Evolutionary conservation across 2,797 vertebrate genomes (phyloP).

Genomic region (Rhynchotus rufescens): DNA sequence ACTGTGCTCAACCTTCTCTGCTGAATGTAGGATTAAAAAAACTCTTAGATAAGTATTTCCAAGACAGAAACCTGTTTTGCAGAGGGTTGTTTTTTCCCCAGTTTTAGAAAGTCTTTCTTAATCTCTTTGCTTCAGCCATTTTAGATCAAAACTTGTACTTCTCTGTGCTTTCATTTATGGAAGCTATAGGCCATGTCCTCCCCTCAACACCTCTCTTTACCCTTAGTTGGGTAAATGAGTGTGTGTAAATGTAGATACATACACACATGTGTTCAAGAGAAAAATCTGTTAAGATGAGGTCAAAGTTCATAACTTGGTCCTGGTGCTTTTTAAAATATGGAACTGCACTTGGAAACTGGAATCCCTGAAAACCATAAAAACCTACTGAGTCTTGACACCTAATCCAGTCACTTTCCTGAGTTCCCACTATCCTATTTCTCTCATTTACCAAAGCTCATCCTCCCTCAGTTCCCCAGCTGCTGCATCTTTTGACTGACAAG

Average conservation of each 20-base stretch:
- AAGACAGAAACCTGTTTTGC: background rate
- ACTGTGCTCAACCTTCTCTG: background rate
- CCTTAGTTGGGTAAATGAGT: background rate
- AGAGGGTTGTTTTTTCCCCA: background rate
- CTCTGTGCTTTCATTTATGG: background rate
- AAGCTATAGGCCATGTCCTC: background rate
- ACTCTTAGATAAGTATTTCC: background rate
- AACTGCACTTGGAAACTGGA: conserved; percentile 4
- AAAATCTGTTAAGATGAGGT: background rate
- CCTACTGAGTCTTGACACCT: background rate
- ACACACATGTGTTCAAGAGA: background rate
- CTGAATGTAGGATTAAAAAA: background rate
- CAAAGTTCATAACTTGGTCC: background rate
- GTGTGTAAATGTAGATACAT: background rate
- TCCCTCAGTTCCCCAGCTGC: background rate
- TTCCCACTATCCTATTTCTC: background rate
- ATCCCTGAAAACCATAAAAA: background rate
- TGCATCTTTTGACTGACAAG: background rate
- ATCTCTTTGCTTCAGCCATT: background rate
- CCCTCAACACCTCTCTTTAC: background rate
- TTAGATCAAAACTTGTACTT: background rate
- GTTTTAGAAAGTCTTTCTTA: background rate
- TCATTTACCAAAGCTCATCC: background rate
- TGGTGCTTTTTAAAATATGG: background rate
- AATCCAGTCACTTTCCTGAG: background rate